Base-by-base conservation (phyloP, 2,113 vertebrate species). In the Trochalopteron elliotii region DNA sequence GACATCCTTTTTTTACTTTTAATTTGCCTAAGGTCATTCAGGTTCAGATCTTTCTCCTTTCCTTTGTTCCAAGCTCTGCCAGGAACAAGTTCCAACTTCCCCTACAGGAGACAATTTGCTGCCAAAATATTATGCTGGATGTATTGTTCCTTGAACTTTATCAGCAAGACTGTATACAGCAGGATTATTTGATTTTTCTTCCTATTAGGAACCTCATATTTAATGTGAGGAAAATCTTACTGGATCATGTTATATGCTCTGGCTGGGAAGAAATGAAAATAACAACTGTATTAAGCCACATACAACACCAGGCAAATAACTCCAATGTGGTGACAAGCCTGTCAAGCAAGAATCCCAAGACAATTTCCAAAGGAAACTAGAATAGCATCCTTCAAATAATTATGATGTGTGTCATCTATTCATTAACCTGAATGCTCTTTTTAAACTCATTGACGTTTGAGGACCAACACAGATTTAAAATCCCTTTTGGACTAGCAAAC, bases 391-490 rank as follows among this genome's bases (percentile, higher is more conserved):
- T 83, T 65, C 68, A 88, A 83, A 83, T 77, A 83, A 81, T 65
- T 28, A 80, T 14, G 59, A 79, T 21, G 11, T 31, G 63, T 90
- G 85, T 39, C 85, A 61, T 63, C 90, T 78, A 60, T 55, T 94
- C 96, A 96, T 95, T 94, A 95, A 94, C 92, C 92, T 92, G 76
- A 90, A 89, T 63, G 47, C 27, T 92, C 55, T 87, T 94, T 97
- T 93, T 80, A 95, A 93, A 95, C 56, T 89, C 60, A 70, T 20
- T 94, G 89, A 92, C 15, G 12, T 67, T 72, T 74, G 50, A 86
- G 12, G 27, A 55, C 17, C 59, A 74, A 35, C 7, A 11, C 3
- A 40, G 91, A 86, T 56, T 75, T 70, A 40, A 86, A 92, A 90
- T 70, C 59, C 79, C 45, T 53, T 71, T 81, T 83, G 64, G 59